These are phyloP conservation scores for Sarcophaga variegata DNA, from an alignment of 2,888 invertebrate genomes.

Conservation along the genomic window DNA sequence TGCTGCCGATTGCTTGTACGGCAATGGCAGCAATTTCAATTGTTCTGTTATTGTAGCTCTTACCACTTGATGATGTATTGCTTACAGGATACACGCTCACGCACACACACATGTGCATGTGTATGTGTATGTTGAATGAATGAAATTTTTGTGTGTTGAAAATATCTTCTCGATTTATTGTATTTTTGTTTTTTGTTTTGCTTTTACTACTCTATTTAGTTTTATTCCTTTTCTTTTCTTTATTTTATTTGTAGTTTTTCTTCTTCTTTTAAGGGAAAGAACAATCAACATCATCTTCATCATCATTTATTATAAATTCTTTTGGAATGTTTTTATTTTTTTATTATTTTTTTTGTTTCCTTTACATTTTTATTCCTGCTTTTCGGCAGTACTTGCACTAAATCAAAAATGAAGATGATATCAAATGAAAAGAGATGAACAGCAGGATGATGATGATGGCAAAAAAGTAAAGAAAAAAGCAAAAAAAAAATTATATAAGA, in stretches of 20 bases:
- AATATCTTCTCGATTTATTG: not conserved
- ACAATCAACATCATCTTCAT: conserved; percentile 18
- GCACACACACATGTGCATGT: conserved; percentile 49
- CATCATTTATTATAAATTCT: conserved; percentile 44
- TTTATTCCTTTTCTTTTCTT: not conserved
- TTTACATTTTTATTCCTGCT: not conserved
- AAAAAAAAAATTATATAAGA: not conserved
- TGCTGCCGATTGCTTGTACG: not conserved
- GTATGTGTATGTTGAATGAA: not conserved
- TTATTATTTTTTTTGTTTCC: not conserved
- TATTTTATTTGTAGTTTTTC: not conserved
- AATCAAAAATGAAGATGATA: conserved; percentile 1
- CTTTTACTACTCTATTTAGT: not conserved
- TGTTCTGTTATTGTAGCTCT: conserved; percentile 45
- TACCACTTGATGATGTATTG: conserved; percentile 64
- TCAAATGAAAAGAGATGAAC: not conserved
- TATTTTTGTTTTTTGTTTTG: not conserved
- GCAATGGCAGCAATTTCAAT: conserved; percentile 42
- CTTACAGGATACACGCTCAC: conserved; percentile 56
- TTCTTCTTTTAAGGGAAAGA: not conserved
- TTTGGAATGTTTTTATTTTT: not conserved
- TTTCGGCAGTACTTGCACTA: not conserved
- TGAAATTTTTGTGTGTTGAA: conserved; percentile 18
- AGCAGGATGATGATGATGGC: not conserved
- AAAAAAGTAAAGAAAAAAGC: not conserved